Evolutionary conservation across 1,140 invertebrate species (phyloP).

Genomic region (Prorops nasuta): DNA sequence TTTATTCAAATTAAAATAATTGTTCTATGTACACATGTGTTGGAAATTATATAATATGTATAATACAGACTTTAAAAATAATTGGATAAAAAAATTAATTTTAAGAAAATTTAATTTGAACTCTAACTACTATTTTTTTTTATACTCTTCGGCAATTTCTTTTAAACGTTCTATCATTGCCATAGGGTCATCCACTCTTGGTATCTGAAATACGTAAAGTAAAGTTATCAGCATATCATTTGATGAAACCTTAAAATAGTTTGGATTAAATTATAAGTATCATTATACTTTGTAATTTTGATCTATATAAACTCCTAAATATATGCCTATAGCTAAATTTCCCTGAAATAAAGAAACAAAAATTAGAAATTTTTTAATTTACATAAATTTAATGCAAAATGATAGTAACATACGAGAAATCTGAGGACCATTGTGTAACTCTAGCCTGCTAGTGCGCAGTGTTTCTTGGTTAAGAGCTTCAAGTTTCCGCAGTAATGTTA

Average conservation of each 20-base stretch:
- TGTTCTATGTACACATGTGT: constrained; percentile 12
- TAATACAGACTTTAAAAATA: constrained; percentile 19
- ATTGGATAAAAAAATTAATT: constrained; percentile 15
- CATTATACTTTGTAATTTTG: constrained; percentile 78
- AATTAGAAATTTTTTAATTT: constrained; percentile 2
- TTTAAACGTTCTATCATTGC: constrained; percentile 68
- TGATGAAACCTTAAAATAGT: too few relatives aligned
- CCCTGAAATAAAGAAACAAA: constrained; percentile 56
- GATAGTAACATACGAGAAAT: constrained; percentile 35
- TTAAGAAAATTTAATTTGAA: constrained; percentile 9
- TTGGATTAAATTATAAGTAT: neutral
- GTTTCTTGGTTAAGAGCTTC: too few relatives aligned
- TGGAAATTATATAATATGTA: constrained; percentile 19
- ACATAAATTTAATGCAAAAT: neutral
- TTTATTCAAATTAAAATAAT: constrained; percentile 24
- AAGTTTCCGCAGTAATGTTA: too few relatives aligned
- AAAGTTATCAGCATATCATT: neutral
- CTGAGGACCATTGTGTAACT: too few relatives aligned
- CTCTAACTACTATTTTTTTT: constrained; percentile 51
- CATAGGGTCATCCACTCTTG: constrained; percentile 76
- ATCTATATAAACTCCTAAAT: constrained; percentile 74
- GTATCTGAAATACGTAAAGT: constrained; percentile 62
- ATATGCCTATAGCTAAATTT: constrained; percentile 72
- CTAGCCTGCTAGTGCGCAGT: too few relatives aligned
- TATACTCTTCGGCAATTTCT: constrained; percentile 67